These are phyloP conservation scores for Drosophila emarginata DNA, from an alignment of 2,888 invertebrate species.

Conservation along the genomic window DNA sequence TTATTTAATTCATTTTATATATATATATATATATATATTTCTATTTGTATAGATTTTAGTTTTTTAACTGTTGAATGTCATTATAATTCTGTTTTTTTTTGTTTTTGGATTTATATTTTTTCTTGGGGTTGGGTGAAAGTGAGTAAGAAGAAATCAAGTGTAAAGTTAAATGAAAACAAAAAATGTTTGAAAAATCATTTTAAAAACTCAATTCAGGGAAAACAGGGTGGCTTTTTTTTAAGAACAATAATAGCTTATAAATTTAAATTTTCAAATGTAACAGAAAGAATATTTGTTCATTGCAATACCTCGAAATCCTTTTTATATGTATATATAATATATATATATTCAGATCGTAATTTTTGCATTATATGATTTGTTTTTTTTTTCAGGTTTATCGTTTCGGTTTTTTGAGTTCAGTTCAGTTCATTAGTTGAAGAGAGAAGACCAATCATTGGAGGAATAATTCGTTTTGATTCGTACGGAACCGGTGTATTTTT, in stretches of 20 bases:
- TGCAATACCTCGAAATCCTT: conserved; percentile 83
- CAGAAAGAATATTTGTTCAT: conserved; percentile 76
- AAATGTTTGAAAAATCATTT: conserved; percentile 21
- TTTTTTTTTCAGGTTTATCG: conserved; percentile 41
- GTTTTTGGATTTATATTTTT: conserved; percentile 10
- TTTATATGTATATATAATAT: conserved; percentile 36
- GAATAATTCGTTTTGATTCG: conserved; percentile 72
- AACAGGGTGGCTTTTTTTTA: conserved; percentile 46
- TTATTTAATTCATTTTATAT: conserved; percentile 14
- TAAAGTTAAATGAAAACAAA: conserved; percentile 22
- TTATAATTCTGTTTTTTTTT: conserved; percentile 34
- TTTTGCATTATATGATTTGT: conserved; percentile 42
- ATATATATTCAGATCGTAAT: conserved; percentile 55
- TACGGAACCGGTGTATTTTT: conserved; percentile 10
- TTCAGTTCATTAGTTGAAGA: conserved; percentile 38
- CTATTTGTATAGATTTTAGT: conserved; percentile 33
- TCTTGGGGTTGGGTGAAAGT: conserved; percentile 39
- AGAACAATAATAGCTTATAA: conserved; percentile 75
- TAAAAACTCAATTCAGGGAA: conserved; percentile 28
- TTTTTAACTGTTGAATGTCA: conserved; percentile 45
- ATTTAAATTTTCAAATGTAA: conserved; percentile 75
- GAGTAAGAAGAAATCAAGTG: conserved; percentile 34
- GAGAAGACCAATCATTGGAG: conserved; percentile 74
- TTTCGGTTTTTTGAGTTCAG: conserved; percentile 40
- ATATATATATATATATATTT: conserved; percentile 53